A percentile compares a stretch with the other conserved stretches of the same genome.
Evolutionary conservation across 2,113 vertebrate species (phyloP).

Genomic region (Ptilorrhoa leucosticta): DNA sequence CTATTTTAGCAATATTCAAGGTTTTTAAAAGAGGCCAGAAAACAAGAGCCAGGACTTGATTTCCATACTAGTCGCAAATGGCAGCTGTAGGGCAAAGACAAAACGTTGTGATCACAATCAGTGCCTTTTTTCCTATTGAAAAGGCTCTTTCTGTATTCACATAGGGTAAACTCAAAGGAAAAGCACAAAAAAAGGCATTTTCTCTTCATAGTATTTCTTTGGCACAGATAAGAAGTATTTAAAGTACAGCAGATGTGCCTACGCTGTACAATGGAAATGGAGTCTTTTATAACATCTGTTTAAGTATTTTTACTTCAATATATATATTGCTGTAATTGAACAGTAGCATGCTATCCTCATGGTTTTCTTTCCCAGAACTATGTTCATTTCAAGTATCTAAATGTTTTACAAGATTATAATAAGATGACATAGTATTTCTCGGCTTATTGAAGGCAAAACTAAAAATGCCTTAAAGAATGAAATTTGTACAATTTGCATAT

Average conservation of each 20-base stretch:
- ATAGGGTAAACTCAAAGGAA: conserved; percentile 38
- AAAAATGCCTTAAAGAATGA: background rate
- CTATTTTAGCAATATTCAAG: background rate
- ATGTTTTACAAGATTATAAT: background rate
- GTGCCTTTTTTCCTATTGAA: conserved; percentile 24
- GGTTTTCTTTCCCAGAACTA: background rate
- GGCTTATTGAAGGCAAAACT: background rate
- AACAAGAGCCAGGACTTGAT: background rate
- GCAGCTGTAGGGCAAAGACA: background rate
- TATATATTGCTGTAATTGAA: background rate
- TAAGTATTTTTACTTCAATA: conserved; percentile 10
- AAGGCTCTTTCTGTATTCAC: background rate
- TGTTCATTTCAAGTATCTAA: background rate
- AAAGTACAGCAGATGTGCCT: conserved; percentile 23
- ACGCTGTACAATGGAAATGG: background rate
- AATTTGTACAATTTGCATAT: background rate
- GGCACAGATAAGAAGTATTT: conserved; percentile 20
- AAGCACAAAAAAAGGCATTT: conserved; percentile 13
- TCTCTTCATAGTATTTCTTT: conserved; percentile 2
- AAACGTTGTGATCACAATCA: conserved; percentile 1
- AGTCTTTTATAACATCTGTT: conserved; percentile 4
- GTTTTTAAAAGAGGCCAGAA: conserved; percentile 1
- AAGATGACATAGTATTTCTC: background rate
- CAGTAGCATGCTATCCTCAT: background rate
- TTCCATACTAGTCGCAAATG: background rate